These are phyloP conservation scores for Brachionus plicatilis DNA, from an alignment of 1,140 invertebrate genomes.

Conservation along the genomic window DNA sequence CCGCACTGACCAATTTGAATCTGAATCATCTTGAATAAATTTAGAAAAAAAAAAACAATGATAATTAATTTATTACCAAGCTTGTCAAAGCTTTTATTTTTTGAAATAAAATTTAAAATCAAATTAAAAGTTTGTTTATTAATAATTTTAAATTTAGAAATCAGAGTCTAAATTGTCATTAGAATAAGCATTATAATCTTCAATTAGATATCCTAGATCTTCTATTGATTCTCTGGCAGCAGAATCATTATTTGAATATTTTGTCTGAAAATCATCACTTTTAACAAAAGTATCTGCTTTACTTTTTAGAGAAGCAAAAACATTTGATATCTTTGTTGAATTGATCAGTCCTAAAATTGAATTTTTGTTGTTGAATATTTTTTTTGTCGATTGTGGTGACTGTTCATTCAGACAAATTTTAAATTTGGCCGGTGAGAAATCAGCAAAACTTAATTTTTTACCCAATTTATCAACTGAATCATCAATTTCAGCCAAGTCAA, in stretches of 20 bases:
- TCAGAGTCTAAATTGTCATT: background rate
- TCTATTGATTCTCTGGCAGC: background rate
- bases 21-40: background rate
- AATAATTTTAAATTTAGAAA: background rate
- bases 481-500: background rate
- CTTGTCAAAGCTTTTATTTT: background rate
- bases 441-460: background rate
- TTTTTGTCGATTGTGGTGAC: background rate
- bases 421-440: background rate
- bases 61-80: background rate
- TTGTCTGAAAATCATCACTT: background rate
- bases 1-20: conserved; percentile 9
- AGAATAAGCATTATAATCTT: background rate
- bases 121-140: background rate
- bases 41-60: background rate
- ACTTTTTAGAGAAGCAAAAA: background rate
- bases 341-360: background rate
- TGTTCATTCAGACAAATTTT: background rate
- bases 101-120: background rate
- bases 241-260: background rate
- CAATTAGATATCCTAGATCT: background rate
- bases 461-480: background rate
- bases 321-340: background rate
- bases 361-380: background rate
- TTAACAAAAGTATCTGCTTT: background rate